Evolutionary conservation across 2,888 invertebrate genomes (phyloP).

Genomic region (Herminia tarsipennalis): DNA sequence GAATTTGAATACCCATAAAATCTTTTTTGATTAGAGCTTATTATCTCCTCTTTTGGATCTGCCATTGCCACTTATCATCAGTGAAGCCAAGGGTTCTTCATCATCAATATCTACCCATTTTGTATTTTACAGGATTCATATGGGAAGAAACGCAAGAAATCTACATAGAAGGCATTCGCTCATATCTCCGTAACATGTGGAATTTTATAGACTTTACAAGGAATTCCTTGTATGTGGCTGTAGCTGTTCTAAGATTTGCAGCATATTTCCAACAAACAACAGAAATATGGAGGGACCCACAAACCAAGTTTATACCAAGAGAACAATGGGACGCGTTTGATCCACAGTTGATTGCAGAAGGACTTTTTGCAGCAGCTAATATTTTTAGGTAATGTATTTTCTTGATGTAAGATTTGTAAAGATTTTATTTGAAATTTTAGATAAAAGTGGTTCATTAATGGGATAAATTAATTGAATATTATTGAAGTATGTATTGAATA

Average conservation of each 20-base stretch:
- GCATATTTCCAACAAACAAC: slow-evolving; percentile 91
- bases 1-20: neutral
- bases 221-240: slow-evolving; percentile 93
- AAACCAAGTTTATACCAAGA: slow-evolving; percentile 90
- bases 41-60: too few relatives aligned
- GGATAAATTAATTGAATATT: neutral
- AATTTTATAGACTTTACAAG: slow-evolving; percentile 98
- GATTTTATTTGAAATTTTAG: too few relatives aligned
- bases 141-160: slow-evolving; percentile 97
- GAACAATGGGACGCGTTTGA: slow-evolving; percentile 97
- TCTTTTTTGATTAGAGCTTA: too few relatives aligned
- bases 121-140: slow-evolving; percentile 90
- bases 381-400: slow-evolving; percentile 90
- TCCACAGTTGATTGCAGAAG: slow-evolving; percentile 96
- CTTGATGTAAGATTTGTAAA: too few relatives aligned
- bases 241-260: slow-evolving; percentile 87
- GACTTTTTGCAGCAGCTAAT: slow-evolving; percentile 97
- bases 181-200: slow-evolving; percentile 97
- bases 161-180: slow-evolving; percentile 93
- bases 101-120: too few relatives aligned
- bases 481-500: neutral
- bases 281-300: slow-evolving; percentile 89
- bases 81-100: too few relatives aligned
- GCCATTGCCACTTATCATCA: too few relatives aligned
- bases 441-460: too few relatives aligned